phyloP scores from a whole-genome alignment of 2,113 vertebrate genomes.

The Pycnonotus jocosus region DNA sequence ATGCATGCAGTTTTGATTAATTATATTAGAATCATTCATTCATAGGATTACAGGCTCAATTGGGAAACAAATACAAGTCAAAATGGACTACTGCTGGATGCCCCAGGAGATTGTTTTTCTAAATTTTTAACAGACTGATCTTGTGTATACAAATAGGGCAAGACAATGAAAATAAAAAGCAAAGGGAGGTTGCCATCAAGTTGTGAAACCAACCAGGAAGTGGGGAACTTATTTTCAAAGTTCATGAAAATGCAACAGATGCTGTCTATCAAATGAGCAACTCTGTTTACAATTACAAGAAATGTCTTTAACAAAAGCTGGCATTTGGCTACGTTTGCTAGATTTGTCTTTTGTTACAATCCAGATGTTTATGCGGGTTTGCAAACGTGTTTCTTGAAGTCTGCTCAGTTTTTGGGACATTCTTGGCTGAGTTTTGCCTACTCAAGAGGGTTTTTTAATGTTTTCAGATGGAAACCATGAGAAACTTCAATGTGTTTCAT shows the following conservation, averaged over 20 bases:
- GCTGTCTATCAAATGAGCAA: constrained; percentile 15
- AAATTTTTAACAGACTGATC: not conserved
- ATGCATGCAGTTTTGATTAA: constrained; percentile 1
- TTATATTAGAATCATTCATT: constrained; percentile 12
- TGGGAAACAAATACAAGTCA: constrained; percentile 31
- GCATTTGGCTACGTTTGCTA: constrained; percentile 11
- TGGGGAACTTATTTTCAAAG: not conserved
- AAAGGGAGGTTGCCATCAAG: not conserved
- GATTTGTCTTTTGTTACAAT: constrained; percentile 15
- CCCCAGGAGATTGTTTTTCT: constrained; percentile 3
- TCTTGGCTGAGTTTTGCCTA: constrained; percentile 22
- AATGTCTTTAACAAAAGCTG: constrained; percentile 40
- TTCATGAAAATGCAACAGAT: constrained; percentile 37
- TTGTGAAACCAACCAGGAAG: constrained; percentile 44
- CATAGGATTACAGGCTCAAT: constrained; percentile 13
- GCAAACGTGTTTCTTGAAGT: not conserved
- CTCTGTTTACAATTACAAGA: constrained; percentile 35
- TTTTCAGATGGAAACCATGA: constrained; percentile 35
- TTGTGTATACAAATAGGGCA: not conserved
- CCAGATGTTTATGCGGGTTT: not conserved
- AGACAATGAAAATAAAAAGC: constrained; percentile 15
- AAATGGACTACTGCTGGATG: constrained; percentile 29
- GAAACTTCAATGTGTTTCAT: constrained; percentile 26
- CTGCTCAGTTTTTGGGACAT: not conserved
- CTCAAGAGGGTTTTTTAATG: not conserved